Conservation (phyloP, 1,140 invertebrate genomes). For the Laupala kohalensis region DNA sequence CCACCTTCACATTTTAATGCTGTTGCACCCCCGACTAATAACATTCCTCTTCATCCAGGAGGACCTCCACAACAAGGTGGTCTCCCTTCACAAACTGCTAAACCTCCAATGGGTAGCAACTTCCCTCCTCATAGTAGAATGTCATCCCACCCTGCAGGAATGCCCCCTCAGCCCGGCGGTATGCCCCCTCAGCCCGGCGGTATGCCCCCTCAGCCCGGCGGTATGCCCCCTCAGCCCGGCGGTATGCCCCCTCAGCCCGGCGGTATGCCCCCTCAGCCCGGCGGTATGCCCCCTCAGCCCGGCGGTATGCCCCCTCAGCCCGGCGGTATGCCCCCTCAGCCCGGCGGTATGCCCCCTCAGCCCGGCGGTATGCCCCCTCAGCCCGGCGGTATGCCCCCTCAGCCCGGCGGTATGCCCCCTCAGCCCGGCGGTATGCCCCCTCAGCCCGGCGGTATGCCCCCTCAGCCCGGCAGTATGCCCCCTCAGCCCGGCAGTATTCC, state of each 20-base stretch:
- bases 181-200: neutral
- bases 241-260: constrained; percentile 20
- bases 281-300: neutral
- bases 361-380: constrained; percentile 21
- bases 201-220: neutral
- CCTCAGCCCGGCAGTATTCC: neutral
- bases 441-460: constrained; percentile 1
- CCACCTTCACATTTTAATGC: neutral
- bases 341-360: constrained; percentile 12
- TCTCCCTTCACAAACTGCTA: neutral
- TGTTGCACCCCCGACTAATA: neutral
- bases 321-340: neutral
- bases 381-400: constrained; percentile 13
- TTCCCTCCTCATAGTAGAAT: too few relatives aligned
- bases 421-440: neutral
- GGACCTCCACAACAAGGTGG: neutral
- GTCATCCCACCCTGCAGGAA: neutral
- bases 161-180: neutral
- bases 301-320: too few relatives aligned
- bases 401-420: neutral
- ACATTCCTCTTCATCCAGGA: neutral
- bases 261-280: constrained; percentile 2
- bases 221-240: constrained; percentile 18
- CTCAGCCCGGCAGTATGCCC: neutral
- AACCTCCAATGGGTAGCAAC: neutral